Base-by-base conservation (phyloP, 2,888 invertebrate genomes). In the Temnothorax ravouxi region DNA sequence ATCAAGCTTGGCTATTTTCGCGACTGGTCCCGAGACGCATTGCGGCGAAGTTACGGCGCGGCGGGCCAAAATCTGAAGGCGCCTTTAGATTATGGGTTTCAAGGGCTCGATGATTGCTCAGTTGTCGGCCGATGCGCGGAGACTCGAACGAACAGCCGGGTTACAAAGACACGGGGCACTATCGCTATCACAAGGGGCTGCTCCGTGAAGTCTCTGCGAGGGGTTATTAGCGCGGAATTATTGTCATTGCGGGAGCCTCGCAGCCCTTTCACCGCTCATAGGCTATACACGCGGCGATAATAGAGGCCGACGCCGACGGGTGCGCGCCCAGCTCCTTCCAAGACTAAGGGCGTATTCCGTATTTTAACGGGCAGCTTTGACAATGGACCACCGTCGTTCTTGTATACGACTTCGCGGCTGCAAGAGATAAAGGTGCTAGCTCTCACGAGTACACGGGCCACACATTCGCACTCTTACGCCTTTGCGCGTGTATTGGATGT, bases 331-430 rank as follows among this genome's bases (percentile, higher is more conserved):
- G 76, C 79, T 83, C 84, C 89, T 86, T 90, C 84, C 69, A 86
- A 90, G 90, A 89, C 84, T 86, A 88, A 89, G 90, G 91, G 91
- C 87, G 91, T 92, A 77, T 77, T 91, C 90, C 93, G 91, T 93
- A 93, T 93, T 94, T 94, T 93, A 94, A 94, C 93, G 93, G 92
- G 85, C 91, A 91, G 91, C 91, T 94, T 94, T 92, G 92, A 93
- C 93, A 92, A 91, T 91, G 89, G 91, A 80, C 88, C 84, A 80
- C 84, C 59, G 85, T 87, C 82, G 85, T 87, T 86, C 83, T 79
- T 79, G 80, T 88, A 89, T 87, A 88, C 88, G 88, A 87, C 86
- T 90, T 89, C 83, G 80, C 79, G 79, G 72, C 79, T 80, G 79
- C 59, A 79, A 74, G 82, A 91, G 90, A 92, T 90, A 89, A 90